Evolutionary conservation across 1,140 invertebrate genomes (phyloP).

Genomic region (Drosophila rufa): DNA sequence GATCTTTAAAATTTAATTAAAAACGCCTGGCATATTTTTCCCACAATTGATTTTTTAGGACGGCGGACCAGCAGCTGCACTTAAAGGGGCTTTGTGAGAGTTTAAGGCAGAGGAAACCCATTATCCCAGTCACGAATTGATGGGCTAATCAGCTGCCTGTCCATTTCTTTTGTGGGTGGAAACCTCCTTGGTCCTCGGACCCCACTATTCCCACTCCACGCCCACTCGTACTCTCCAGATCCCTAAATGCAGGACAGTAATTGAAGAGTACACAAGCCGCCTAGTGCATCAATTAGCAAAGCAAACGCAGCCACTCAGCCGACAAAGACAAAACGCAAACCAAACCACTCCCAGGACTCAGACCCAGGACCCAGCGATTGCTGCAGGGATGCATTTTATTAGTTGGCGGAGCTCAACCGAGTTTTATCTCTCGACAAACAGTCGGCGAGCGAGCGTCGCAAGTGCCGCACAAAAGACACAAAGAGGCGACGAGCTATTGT

Average conservation of each 20-base stretch:
- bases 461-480: conserved; percentile 68
- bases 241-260: conserved; percentile 40
- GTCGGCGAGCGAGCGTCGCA: conserved; percentile 53
- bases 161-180: conserved; percentile 6
- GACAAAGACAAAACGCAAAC: conserved; percentile 71
- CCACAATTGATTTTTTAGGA: conserved; percentile 59
- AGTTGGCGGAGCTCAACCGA: conserved; percentile 43
- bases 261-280: conserved; percentile 70
- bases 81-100: neutral
- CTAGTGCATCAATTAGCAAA: conserved; percentile 80
- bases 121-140: conserved; percentile 54
- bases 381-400: conserved; percentile 52
- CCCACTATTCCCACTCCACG: neutral
- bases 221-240: conserved; percentile 2
- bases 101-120: conserved; percentile 6
- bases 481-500: conserved; percentile 62
- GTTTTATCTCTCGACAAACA: conserved; percentile 76
- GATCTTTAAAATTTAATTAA: conserved; percentile 79
- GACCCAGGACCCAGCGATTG: conserved; percentile 17
- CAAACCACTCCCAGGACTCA: conserved; percentile 49
- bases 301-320: conserved; percentile 74
- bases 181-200: neutral
- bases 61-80: conserved; percentile 1
- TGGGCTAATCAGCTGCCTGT: conserved; percentile 50
- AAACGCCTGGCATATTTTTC: conserved; percentile 69